Base-by-base conservation (phyloP, 1,140 invertebrate genomes). In the Anastatus disparis region DNA sequence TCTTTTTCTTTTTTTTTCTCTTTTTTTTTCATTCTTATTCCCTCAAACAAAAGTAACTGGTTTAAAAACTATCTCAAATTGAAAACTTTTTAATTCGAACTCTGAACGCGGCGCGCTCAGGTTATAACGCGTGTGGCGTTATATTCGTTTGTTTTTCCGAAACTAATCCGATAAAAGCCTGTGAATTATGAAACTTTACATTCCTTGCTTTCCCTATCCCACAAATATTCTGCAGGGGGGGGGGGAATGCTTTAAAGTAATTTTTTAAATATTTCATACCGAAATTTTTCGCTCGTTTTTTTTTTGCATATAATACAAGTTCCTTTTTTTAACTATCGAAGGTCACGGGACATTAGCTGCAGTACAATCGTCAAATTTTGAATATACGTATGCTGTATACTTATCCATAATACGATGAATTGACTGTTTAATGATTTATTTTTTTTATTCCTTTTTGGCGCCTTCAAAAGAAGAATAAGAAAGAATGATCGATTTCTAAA, bases 131-230 rank as follows among this genome's bases (percentile, higher is more conserved):
- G 38, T 46, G 15, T 9, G 29, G 46, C 46, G 10, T 24, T 24
- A 38, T 48, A 50, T 40, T 67, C 52, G 38, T 67, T 58, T 67
- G 27, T 67, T 67, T 67, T 48, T 31, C 65, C 9, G 42, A 46
- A 67, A 67, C 65, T 48, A 67, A 67, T 67, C 52, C 53, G 53
- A 58, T 58, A 55, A 67, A 58, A 67, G 53, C 53, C 27, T 27
- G 42, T 48, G 65, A 48, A 59, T 65, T 40, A 65, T 24, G 50
- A 44, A 66, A 66, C 22, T 55, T 65, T 65, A 31, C 27, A 56
- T 13, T 26, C 26, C 15, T 10, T 24, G 6, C 26, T 22, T 10
- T 7, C 24, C 35, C 3, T n/a, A n/a, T n/a, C n/a, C n/a, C n/a
- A n/a, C n/a, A n/a, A n/a, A n/a, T n/a, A n/a, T n/a, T n/a, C n/a